Evolutionary conservation across 1,140 invertebrate species (phyloP).

Genomic region (Sarcophaga peregrina): DNA sequence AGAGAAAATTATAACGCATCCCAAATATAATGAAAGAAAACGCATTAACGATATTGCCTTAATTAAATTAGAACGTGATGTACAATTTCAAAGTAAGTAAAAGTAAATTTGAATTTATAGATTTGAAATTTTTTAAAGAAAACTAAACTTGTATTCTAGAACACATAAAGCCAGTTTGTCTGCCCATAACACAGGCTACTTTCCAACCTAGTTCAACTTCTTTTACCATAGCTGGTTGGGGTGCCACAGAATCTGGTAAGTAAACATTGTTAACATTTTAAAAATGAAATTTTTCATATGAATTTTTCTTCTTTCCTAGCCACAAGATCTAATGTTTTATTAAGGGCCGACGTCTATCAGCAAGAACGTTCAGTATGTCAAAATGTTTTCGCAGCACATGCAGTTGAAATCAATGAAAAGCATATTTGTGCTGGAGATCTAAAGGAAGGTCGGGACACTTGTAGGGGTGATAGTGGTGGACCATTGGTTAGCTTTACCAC

Average conservation of each 20-base stretch:
- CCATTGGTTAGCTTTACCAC: conserved; percentile 68
- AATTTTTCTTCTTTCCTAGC: background rate
- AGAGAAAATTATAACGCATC: conserved; percentile 71
- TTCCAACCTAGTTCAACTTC: conserved; percentile 47
- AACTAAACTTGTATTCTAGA: conserved; percentile 39
- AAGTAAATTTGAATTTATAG: background rate
- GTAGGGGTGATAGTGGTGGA: conserved; percentile 81
- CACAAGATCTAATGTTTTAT: conserved; percentile 13
- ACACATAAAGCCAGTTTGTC: conserved; percentile 59
- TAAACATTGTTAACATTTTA: background rate
- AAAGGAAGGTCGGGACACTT: conserved; percentile 70
- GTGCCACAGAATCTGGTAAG: conserved; percentile 50
- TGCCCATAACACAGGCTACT: conserved; percentile 52
- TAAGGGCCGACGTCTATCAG: conserved; percentile 32
- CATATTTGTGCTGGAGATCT: conserved; percentile 76
- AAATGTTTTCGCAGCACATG: background rate
- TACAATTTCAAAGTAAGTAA: conserved; percentile 46
- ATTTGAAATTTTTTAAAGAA: background rate
- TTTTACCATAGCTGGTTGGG: conserved; percentile 61
- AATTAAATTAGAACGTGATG: conserved; percentile 61
- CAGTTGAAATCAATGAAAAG: conserved; percentile 58
- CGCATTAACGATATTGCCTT: conserved; percentile 77
- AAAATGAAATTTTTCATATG: background rate
- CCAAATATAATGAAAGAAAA: conserved; percentile 69
- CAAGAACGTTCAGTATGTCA: background rate